A percentile compares a stretch with the other conserved stretches of the same genome.
Evolutionary conservation across 1,140 invertebrate species (phyloP).

Genomic region (Xylocopa sonorina): DNA sequence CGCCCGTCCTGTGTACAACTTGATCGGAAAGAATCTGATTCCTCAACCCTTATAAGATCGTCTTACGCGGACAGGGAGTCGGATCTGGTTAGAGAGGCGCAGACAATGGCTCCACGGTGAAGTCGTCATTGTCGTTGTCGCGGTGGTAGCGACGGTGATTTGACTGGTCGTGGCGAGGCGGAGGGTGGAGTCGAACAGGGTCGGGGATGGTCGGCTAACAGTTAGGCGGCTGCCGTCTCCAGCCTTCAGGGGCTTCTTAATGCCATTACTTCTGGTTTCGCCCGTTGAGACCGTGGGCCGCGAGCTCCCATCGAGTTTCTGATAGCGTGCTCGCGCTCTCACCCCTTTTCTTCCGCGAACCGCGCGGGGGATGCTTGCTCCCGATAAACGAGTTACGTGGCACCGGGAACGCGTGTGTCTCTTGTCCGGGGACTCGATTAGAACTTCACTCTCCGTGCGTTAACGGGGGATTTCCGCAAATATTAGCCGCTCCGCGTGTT

Average conservation of each 20-base stretch:
- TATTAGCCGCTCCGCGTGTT: constrained; percentile 8
- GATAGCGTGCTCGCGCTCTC: constrained; percentile 27
- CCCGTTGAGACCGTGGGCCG: constrained; percentile 34
- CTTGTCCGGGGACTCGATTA: constrained; percentile 39
- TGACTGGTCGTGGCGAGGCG: constrained; percentile 39
- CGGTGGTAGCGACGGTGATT: constrained; percentile 26
- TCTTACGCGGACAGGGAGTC: constrained; percentile 68
- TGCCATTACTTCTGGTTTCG: constrained; percentile 78
- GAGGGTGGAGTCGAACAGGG: constrained; percentile 69
- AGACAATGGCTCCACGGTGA: constrained; percentile 46
- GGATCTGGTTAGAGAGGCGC: constrained; percentile 74
- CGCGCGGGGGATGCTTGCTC: neutral
- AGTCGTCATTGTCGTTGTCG: constrained; percentile 44
- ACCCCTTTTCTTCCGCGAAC: neutral
- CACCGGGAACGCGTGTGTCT: constrained; percentile 33
- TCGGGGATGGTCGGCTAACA: constrained; percentile 59
- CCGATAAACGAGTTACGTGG: constrained; percentile 45
- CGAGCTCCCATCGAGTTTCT: constrained; percentile 28
- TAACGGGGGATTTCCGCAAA: constrained; percentile 37
- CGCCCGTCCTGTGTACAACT: constrained; percentile 12
- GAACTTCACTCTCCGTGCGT: constrained; percentile 14
- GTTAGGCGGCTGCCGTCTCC: constrained; percentile 77
- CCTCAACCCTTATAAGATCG: constrained; percentile 73
- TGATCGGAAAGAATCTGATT: constrained; percentile 44
- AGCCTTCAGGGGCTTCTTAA: constrained; percentile 77